These are phyloP conservation scores for Tapirus terrestris DNA, from an alignment of 2,113 vertebrate species.

Conservation along the genomic window DNA sequence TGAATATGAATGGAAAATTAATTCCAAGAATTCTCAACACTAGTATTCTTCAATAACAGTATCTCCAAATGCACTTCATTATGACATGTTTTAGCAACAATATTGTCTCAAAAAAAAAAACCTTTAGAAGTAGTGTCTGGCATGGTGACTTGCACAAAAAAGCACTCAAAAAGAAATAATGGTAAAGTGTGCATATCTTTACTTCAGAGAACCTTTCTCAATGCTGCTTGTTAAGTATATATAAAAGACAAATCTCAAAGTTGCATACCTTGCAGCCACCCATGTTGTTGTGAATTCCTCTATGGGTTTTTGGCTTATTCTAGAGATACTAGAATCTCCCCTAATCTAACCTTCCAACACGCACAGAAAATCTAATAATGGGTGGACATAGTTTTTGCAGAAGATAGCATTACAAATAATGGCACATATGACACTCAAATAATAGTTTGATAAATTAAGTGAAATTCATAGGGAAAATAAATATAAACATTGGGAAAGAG, in stretches of 20 bases:
- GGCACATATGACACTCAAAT: not conserved
- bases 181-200: not conserved
- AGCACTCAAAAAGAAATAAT: too few species aligned
- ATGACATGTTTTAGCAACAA: not conserved
- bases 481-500: not conserved
- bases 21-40: not conserved
- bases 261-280: not conserved
- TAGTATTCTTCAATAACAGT: not conserved
- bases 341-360: not conserved
- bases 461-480: not conserved
- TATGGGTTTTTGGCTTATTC: not conserved
- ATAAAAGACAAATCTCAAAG: not conserved
- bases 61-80: not conserved
- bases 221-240: not conserved
- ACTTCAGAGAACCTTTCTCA: not conserved
- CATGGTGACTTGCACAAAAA: not conserved
- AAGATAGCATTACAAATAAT: not conserved
- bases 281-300: not conserved
- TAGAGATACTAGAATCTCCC: not conserved
- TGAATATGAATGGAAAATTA: not conserved
- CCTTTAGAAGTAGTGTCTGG: not conserved
- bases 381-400: not conserved
- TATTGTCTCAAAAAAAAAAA: not conserved
- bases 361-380: not conserved
- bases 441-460: not conserved